Evolutionary conservation across 2,113 vertebrate species (phyloP), one percentile per base, ranked within the genome.

Genomic region (Planiliza haematocheilus): DNA sequence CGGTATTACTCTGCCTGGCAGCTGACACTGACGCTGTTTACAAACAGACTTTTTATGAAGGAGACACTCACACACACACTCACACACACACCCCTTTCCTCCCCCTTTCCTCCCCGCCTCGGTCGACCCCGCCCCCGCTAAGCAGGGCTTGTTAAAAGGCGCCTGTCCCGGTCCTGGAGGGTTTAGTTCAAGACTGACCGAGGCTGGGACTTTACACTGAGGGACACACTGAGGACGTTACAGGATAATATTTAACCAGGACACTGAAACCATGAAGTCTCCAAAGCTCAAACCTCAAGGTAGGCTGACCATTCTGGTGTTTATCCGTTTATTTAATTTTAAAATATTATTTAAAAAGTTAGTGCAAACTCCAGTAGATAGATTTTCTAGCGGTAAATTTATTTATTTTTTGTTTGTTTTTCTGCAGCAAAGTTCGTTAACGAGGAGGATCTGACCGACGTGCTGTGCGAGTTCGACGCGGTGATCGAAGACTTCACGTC

Each of bases 401-500:
- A 16, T 5, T n/a, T 18, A 7, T 3, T 61, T 4, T 2, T 3
- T 24, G 7, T 8, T 42, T 51, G 8, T 65, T 5, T 4, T 2
- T 2, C 6, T 9, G 59, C 85, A 88, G 86, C 75, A 0, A 79
- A 67, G 41, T 60, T 87, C 8, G 46, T 83, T 0, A 58, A 89
- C 8, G 88, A 88, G 39, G 89, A 93, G 43, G 96, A 92, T 20
- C 87, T 98, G 86, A 93, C 75, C 2, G 97, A 96, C 45, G 96
- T 94, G 37, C 90, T 99, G 72, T 93, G 96, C 0, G 97, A 98
- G 90, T 97, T 99, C 36, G 96, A 98, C 41, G 96, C 96, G 1
- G 96, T 98, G 83, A 94, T 99, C 58, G 96, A 95, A 0, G 97
- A 98, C 77, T 96, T 98, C 91, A 92, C 94, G 38, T 96, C 96